phyloP scores from a whole-genome alignment of 2,888 invertebrate genomes.

The Chironomus riparius region DNA sequence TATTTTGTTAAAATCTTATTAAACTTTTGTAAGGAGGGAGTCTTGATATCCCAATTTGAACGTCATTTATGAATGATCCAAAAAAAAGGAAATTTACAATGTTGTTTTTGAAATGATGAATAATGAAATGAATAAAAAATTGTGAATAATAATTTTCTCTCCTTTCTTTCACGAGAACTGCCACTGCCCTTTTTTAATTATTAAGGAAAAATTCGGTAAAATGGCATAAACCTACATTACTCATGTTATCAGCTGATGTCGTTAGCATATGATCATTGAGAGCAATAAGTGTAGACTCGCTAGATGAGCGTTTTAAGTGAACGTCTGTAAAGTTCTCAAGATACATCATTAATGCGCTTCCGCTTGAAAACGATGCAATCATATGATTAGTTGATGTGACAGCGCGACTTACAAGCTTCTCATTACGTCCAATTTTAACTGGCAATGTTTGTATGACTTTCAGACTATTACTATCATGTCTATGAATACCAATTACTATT shows the following conservation, averaged over 20 bases:
- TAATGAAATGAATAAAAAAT: no score
- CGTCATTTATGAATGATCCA: no score
- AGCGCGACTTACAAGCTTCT: background rate
- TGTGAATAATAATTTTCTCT: no score
- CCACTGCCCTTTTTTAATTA: background rate
- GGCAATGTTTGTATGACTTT: slow-evolving; percentile 9
- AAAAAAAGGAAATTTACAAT: no score
- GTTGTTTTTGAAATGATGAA: no score
- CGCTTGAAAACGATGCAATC: background rate
- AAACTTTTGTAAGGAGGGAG: no score
- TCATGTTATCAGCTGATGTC: background rate
- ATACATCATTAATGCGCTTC: background rate
- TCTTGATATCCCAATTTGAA: no score
- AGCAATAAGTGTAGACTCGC: background rate
- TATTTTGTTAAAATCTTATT: no score
- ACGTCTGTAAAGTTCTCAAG: background rate
- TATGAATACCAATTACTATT: background rate
- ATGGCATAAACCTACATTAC: background rate
- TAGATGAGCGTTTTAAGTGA: background rate
- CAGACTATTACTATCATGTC: background rate
- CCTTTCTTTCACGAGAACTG: no score
- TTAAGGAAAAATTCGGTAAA: slow-evolving; percentile 10
- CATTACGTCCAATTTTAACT: background rate
- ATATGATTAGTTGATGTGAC: slow-evolving; percentile 11
- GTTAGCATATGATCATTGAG: background rate